Evolutionary conservation across 2,797 vertebrate genomes (phyloP).

Genomic region (Rhinophrynus dorsalis): DNA sequence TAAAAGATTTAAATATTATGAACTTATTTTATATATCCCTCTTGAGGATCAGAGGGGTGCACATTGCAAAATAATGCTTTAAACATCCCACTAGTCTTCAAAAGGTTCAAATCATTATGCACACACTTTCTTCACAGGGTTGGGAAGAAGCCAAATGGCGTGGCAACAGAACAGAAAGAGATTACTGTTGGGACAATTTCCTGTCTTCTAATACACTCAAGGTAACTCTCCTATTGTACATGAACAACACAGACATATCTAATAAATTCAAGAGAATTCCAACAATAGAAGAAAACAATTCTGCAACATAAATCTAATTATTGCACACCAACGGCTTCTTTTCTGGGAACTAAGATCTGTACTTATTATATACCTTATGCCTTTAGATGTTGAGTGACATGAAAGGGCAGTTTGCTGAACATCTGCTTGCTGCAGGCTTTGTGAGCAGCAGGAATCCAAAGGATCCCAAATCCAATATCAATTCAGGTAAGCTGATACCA

Average conservation of each 20-base stretch:
- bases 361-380: neutral
- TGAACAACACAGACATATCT: neutral
- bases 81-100: too few relatives aligned
- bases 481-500: slow-evolving; percentile 86
- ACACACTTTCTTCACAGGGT: slow-evolving; percentile 77
- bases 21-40: too few relatives aligned
- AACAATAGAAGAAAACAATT: too few relatives aligned
- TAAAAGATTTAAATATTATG: too few relatives aligned
- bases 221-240: slow-evolving; percentile 63
- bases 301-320: too few relatives aligned
- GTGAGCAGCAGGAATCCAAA: slow-evolving; percentile 85
- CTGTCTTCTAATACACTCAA: slow-evolving; percentile 92
- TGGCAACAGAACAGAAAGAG: slow-evolving; percentile 84
- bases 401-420: slow-evolving; percentile 96
- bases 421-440: slow-evolving; percentile 88
- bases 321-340: too few relatives aligned
- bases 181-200: slow-evolving; percentile 97
- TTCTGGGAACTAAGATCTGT: too few relatives aligned
- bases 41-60: too few relatives aligned
- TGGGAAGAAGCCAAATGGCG: slow-evolving; percentile 87
- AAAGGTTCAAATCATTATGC: too few relatives aligned
- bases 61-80: too few relatives aligned
- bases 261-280: neutral
- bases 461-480: slow-evolving; percentile 87
- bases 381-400: slow-evolving; percentile 95